Evolutionary conservation across 2,888 invertebrate genomes (phyloP).

Genomic region (Tenthredo distinguenda): DNA sequence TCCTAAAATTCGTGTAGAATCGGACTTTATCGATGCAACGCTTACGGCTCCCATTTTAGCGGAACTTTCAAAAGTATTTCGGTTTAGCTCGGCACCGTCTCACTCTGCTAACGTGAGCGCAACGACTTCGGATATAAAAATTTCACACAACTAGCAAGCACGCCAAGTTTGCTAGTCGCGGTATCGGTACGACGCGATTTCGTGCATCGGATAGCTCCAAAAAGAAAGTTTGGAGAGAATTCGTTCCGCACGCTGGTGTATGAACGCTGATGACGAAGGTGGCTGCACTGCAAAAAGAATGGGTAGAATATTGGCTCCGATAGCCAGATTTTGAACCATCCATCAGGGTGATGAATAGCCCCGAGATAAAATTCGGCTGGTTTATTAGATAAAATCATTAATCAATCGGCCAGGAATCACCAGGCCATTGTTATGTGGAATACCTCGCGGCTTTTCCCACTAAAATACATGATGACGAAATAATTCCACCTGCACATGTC

Average conservation of each 20-base stretch:
- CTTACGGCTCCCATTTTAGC: too few species aligned
- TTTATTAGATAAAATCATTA: slow-evolving; percentile 2
- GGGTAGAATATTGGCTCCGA: not conserved
- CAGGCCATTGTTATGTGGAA: not conserved
- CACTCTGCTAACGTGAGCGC: too few species aligned
- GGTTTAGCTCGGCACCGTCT: not conserved
- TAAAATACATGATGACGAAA: not conserved
- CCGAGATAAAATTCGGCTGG: not conserved
- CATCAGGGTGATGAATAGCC: not conserved
- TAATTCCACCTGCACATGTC: not conserved
- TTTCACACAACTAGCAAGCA: not conserved
- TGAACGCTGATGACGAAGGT: not conserved
- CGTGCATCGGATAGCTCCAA: not conserved
- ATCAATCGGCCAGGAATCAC: not conserved
- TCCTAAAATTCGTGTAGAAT: too few species aligned
- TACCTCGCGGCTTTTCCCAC: not conserved
- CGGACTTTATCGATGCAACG: too few species aligned
- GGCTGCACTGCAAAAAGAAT: not conserved
- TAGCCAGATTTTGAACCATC: slow-evolving; percentile 3
- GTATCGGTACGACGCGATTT: not conserved
- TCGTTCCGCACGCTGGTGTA: not conserved
- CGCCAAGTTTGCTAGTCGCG: not conserved
- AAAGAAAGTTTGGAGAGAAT: not conserved
- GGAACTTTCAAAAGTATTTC: not conserved
- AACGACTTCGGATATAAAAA: not conserved